phyloP scores from a whole-genome alignment of 2,888 invertebrate genomes.

The Oscheius sp. region DNA sequence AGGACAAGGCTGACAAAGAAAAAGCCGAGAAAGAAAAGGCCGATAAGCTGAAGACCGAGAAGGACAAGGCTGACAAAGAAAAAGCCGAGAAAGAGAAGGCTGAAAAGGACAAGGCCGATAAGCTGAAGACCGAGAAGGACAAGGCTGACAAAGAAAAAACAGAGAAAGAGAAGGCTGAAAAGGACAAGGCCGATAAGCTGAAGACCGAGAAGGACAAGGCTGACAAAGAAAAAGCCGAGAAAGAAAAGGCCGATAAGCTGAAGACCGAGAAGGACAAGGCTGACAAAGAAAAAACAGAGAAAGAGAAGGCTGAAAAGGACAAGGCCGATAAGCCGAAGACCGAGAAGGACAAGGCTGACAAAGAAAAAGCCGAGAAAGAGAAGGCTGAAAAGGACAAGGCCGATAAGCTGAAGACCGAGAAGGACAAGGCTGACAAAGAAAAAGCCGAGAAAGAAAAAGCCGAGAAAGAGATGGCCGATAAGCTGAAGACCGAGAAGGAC shows the following conservation, averaged over 20 bases:
- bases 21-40: constrained; percentile 16
- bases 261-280: too few relatives aligned
- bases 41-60: background rate
- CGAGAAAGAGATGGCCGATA: too few relatives aligned
- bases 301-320: too few relatives aligned
- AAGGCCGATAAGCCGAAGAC: too few relatives aligned
- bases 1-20: constrained; percentile 12
- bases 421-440: too few relatives aligned
- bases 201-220: constrained; percentile 10
- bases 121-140: constrained; percentile 18
- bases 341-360: too few relatives aligned
- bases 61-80: constrained; percentile 25
- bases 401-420: too few relatives aligned
- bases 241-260: constrained; percentile 4
- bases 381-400: too few relatives aligned
- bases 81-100: constrained; percentile 27
- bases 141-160: constrained; percentile 8
- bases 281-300: too few relatives aligned
- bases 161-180: constrained; percentile 9
- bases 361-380: too few relatives aligned
- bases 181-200: background rate
- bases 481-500: too few relatives aligned
- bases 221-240: constrained; percentile 11
- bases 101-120: constrained; percentile 24
- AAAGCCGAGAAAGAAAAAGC: too few relatives aligned